phyloP scores from a whole-genome alignment of 2,797 vertebrate species.

The Epinephelus coioides region DNA sequence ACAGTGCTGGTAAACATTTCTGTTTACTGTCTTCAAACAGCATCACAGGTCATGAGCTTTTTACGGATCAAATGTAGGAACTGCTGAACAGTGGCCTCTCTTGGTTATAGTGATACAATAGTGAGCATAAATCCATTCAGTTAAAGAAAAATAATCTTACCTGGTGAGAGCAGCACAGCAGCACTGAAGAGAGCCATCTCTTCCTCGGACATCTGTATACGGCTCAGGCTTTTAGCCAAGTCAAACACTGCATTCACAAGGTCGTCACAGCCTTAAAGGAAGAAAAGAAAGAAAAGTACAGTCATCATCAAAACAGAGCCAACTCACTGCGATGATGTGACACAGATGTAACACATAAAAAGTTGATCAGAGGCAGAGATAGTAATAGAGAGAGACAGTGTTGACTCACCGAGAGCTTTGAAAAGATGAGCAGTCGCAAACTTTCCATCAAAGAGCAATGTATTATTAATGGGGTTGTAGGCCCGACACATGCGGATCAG shows the following conservation, averaged over 20 bases:
- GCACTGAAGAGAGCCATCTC: conserved; percentile 94
- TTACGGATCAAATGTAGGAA: neutral
- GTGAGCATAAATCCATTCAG: neutral
- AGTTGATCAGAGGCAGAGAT: neutral
- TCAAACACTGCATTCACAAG: conserved; percentile 90
- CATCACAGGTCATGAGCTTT: neutral
- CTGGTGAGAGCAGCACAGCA: conserved; percentile 91
- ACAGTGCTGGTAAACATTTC: neutral
- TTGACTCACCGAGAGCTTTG: conserved; percentile 91
- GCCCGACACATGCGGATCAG: conserved; percentile 92
- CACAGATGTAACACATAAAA: conserved; percentile 12
- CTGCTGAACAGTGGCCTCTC: neutral
- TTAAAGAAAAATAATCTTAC: conserved; percentile 68
- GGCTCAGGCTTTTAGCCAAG: conserved; percentile 89
- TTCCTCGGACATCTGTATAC: conserved; percentile 91
- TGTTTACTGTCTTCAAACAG: neutral
- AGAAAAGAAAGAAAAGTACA: neutral
- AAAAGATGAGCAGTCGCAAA: conserved; percentile 90
- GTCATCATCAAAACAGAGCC: conserved; percentile 26
- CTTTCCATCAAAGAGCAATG: conserved; percentile 92
- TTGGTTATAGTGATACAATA: neutral
- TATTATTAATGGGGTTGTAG: conserved; percentile 93
- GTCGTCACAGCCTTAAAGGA: conserved; percentile 90
- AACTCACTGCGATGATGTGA: conserved; percentile 8
- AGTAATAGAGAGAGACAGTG: neutral